Evolutionary conservation across 2,888 invertebrate genomes (phyloP), one percentile per base, ranked within the genome.

Genomic region (Drosophila vallismaia): DNA sequence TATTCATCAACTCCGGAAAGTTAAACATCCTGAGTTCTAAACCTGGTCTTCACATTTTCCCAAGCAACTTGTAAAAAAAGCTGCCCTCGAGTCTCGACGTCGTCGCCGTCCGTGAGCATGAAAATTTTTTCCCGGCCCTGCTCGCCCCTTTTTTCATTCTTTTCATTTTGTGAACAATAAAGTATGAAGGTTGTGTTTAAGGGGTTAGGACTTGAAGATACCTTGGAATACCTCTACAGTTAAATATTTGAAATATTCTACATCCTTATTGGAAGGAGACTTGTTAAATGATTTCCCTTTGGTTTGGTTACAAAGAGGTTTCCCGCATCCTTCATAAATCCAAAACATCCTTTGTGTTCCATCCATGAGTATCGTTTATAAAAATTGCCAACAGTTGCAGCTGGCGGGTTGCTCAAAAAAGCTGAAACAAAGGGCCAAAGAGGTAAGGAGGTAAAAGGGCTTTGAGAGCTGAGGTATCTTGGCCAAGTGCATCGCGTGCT

Each of bases 401-500:
- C 78, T 75, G 74, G 53, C 40, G 64, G 66, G 36, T 26, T 1
- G 44, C 44, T 44, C n/a, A n/a, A 46, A n/a, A 38, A 36, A 26
- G 14, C 46, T 12, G 46, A 38, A 38, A 38, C 12, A 38, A n/a
- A n/a, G 38, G 8, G 52, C 38, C n/a, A n/a, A 31, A 54, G 45
- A 31, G 19, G 31, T 38, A 31, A 57, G 38, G 38, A 7, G 38
- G 31, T 54, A 53, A 59, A 69, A 56, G 64, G 70, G 54, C 36
- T 29, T 24, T 44, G 10, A 24, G 51, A 33, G 33, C 24, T 42
- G 56, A 31, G 68, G 68, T 68, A 60, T 54, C 84, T 78, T 81
- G 84, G 87, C 87, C 87, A 86, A 85, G 84, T 86, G 85, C 87
- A 85, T 85, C 84, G 84, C 84, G 85, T 85, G 84, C 84, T 75